These are phyloP conservation scores for Balearica regulorum DNA, from an alignment of 2,797 vertebrate species.

Conservation along the genomic window DNA sequence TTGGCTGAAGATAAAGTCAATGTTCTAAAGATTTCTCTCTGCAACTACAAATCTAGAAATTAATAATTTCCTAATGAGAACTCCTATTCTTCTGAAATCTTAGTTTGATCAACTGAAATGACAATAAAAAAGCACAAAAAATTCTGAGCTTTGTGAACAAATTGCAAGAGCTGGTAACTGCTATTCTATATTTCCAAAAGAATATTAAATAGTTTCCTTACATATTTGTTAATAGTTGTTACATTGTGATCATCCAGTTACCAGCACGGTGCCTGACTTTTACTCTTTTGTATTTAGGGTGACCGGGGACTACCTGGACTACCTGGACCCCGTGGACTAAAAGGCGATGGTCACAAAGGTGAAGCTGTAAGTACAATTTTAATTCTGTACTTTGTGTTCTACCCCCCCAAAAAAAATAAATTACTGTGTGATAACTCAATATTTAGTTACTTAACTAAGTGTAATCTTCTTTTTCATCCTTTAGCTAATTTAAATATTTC, in stretches of 20 bases:
- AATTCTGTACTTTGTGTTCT: not conserved
- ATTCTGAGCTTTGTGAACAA: not conserved
- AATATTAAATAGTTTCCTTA: not conserved
- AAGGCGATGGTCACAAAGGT: constrained; percentile 81
- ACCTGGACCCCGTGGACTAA: constrained; percentile 75
- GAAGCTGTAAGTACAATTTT: constrained; percentile 74
- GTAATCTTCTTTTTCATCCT: not conserved
- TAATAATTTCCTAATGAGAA: not conserved
- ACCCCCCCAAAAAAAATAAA: not conserved
- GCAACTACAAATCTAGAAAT: not conserved
- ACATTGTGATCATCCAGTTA: not conserved
- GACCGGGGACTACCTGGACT: constrained; percentile 73
- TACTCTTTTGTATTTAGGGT: constrained; percentile 70
- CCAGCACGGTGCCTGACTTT: not conserved
- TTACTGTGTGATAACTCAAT: not conserved
- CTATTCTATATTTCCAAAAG: not conserved
- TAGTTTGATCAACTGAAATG: not conserved
- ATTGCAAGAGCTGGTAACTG: not conserved
- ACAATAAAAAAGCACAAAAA: not conserved
- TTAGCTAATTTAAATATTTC: not conserved
- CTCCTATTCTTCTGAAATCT: not conserved
- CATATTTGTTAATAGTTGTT: not conserved
- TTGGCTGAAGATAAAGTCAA: not conserved
- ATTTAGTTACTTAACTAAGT: not conserved
- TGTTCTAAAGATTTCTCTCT: not conserved